Conservation (phyloP, 2,113 vertebrate species). For the Cyanoramphus novaezelandiae region DNA sequence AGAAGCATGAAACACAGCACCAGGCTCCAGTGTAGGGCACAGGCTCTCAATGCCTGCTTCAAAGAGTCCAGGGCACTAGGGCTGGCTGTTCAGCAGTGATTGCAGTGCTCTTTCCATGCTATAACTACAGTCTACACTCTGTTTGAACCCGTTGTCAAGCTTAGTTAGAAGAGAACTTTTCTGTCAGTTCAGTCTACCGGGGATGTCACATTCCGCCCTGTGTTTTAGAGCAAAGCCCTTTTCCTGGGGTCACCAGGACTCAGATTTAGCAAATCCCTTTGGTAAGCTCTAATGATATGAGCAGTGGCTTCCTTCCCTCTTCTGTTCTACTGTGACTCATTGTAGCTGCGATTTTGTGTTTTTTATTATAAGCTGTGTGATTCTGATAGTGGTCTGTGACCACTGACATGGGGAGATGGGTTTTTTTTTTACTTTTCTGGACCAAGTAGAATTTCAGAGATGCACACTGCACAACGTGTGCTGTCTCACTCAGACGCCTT, state of each 20-base stretch:
- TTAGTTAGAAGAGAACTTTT: neutral
- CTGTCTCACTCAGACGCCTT: neutral
- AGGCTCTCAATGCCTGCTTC: neutral
- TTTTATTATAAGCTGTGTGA: neutral
- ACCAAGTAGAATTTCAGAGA: neutral
- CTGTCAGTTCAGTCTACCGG: neutral
- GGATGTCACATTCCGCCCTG: neutral
- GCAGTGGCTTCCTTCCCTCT: neutral
- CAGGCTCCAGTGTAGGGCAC: neutral
- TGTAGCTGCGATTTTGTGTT: neutral
- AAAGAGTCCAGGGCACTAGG: neutral
- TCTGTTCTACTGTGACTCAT: neutral
- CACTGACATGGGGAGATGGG: neutral
- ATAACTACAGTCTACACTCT: neutral
- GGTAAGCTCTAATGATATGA: neutral
- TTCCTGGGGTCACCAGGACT: neutral
- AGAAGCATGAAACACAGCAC: neutral
- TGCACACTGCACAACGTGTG: fast-evolving
- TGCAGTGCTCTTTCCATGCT: neutral
- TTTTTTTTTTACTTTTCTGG: neutral
- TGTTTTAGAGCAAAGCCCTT: neutral
- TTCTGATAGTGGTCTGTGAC: neutral
- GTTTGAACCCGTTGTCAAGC: neutral
- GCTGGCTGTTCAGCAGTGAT: neutral
- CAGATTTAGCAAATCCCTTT: neutral